Percentiles rank a stretch among this genome's conserved stretches.
phyloP scores from a whole-genome alignment of 2,888 invertebrate genomes.

The Watsonalla binaria region DNA sequence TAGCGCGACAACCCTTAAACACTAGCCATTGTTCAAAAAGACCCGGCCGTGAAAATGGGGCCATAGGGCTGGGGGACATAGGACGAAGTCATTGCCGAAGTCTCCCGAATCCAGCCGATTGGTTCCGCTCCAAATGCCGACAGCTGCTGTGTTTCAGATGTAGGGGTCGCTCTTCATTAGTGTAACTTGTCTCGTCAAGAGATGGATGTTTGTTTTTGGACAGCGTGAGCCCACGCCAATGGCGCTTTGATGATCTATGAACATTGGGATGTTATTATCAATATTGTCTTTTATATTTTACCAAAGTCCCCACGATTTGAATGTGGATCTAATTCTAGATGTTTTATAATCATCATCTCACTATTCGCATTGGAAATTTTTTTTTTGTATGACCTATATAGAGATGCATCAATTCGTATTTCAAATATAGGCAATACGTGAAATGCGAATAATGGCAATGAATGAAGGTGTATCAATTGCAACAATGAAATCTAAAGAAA shows the following conservation, averaged over 20 bases:
- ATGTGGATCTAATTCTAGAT: too few relatives aligned
- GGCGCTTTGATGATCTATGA: conserved; percentile 69
- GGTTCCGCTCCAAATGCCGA: conserved; percentile 73
- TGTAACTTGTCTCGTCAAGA: conserved; percentile 70
- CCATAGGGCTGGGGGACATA: conserved; percentile 23
- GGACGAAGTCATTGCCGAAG: conserved; percentile 52
- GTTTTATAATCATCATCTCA: too few relatives aligned
- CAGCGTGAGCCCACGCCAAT: conserved; percentile 59
- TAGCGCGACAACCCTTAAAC: conserved; percentile 63
- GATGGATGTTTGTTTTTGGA: conserved; percentile 78
- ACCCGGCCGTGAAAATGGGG: conserved; percentile 47
- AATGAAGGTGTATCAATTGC: too few relatives aligned
- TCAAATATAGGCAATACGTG: too few relatives aligned
- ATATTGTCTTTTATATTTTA: not conserved
- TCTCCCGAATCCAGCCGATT: conserved; percentile 54
- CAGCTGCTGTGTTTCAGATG: conserved; percentile 75
- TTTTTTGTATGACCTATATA: too few relatives aligned
- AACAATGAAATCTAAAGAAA: not conserved
- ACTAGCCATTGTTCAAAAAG: conserved; percentile 49
- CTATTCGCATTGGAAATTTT: too few relatives aligned
- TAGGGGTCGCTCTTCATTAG: conserved; percentile 75
- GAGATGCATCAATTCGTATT: too few relatives aligned
- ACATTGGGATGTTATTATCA: conserved; percentile 24
- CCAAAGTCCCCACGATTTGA: too few relatives aligned
- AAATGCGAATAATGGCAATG: too few relatives aligned